Conservation (phyloP, 2,888 invertebrate species). For the Agonum fuliginosum region DNA sequence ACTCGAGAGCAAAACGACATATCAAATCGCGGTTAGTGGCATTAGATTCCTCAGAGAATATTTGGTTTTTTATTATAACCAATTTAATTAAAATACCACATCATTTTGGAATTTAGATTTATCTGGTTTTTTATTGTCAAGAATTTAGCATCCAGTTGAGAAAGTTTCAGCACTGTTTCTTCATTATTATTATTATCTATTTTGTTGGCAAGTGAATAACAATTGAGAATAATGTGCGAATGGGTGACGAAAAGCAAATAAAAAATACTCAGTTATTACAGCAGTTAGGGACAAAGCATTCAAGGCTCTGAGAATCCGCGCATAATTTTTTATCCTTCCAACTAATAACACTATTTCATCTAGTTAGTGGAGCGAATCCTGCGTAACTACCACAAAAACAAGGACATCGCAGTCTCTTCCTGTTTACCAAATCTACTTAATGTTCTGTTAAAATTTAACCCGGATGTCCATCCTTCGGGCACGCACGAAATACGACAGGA, state of each 20-base stretch:
- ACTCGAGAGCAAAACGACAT: too few species aligned
- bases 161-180: too few species aligned
- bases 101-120: too few species aligned
- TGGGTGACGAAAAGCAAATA: background rate
- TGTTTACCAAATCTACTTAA: constrained; percentile 49
- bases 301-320: background rate
- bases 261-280: background rate
- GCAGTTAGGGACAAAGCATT: background rate
- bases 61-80: too few species aligned
- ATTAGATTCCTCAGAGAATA: too few species aligned
- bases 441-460: constrained; percentile 48
- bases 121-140: too few species aligned
- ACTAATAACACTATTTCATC: constrained; percentile 42
- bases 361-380: constrained; percentile 30
- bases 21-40: too few species aligned
- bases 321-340: constrained; percentile 33
- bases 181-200: too few species aligned
- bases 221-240: too few species aligned
- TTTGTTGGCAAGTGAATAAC: too few species aligned
- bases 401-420: constrained; percentile 16
- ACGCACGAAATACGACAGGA: background rate
- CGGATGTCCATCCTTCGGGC: background rate
- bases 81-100: too few species aligned
- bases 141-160: too few species aligned
- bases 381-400: constrained; percentile 39